Evolutionary conservation across 2,888 invertebrate species (phyloP).

Genomic region (Agrotis clavis): DNA sequence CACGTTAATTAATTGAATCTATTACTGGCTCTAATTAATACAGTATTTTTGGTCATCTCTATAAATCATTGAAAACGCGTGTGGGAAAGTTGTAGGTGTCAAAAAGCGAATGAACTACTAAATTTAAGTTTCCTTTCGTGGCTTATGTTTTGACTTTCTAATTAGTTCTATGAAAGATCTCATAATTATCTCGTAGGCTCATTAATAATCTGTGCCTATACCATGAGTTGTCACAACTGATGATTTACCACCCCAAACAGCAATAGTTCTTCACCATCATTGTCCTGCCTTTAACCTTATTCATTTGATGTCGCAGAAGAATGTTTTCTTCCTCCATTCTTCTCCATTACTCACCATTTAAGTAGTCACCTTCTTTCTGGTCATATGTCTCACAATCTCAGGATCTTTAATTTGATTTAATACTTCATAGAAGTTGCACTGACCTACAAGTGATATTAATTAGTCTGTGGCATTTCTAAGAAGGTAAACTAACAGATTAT

Average conservation of each 20-base stretch:
- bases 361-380: too few species aligned
- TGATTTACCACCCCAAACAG: too few species aligned
- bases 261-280: too few species aligned
- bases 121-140: constrained; percentile 16
- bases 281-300: too few species aligned
- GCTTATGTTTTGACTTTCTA: constrained; percentile 42
- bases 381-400: too few species aligned
- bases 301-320: too few species aligned
- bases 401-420: not conserved
- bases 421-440: constrained; percentile 24
- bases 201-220: too few species aligned
- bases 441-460: constrained; percentile 1
- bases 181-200: constrained; percentile 4
- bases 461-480: constrained; percentile 20
- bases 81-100: constrained; percentile 61
- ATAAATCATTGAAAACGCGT: constrained; percentile 50
- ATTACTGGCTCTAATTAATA: constrained; percentile 57
- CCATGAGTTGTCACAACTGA: too few species aligned
- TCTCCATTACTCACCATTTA: too few species aligned
- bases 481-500: not conserved
- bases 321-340: too few species aligned
- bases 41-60: constrained; percentile 58
- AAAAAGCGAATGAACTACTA: constrained; percentile 23
- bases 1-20: constrained; percentile 55
- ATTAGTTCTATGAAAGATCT: constrained; percentile 30